Conservation (phyloP, 1,140 invertebrate species). For the Camponotus pennsylvanicus region DNA sequence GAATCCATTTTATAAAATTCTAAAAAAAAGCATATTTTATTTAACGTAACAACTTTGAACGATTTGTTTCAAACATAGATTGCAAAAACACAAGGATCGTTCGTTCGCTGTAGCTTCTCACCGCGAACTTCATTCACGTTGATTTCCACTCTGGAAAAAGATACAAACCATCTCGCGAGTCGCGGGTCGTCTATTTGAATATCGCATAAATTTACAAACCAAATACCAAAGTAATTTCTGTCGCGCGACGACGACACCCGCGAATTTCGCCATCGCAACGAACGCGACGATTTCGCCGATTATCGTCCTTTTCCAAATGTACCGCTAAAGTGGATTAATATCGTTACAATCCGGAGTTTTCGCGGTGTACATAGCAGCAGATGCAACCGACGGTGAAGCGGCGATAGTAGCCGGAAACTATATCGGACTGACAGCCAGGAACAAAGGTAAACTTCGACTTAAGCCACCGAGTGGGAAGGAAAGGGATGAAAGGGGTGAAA, state of each 20-base stretch:
- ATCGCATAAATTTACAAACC: constrained; percentile 58
- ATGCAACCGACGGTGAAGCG: constrained; percentile 47
- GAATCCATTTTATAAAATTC: constrained; percentile 7
- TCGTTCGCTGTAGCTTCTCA: constrained; percentile 19
- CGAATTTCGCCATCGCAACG: constrained; percentile 18
- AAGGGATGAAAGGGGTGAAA: background rate
- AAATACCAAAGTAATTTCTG: constrained; percentile 62
- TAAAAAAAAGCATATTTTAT: constrained; percentile 6
- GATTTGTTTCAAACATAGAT: constrained; percentile 34
- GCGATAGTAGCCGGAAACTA: constrained; percentile 65
- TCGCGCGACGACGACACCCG: constrained; percentile 9
- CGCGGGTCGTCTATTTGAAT: constrained; percentile 45
- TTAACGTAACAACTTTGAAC: constrained; percentile 21
- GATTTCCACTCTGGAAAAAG: constrained; percentile 57
- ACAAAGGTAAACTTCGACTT: constrained; percentile 83
- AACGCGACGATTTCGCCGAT: constrained; percentile 48
- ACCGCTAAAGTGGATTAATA: constrained; percentile 60
- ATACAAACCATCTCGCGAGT: constrained; percentile 48
- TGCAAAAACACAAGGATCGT: background rate
- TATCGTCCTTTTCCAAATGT: constrained; percentile 58
- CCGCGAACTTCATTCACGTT: constrained; percentile 50
- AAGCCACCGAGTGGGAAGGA: constrained; percentile 62
- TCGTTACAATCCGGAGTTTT: constrained; percentile 38
- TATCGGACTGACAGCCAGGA: constrained; percentile 77
- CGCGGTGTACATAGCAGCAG: constrained; percentile 51